Conservation (phyloP, 30 jellyfish, hydroid and myxozoan species). For the Clytia hemisphaerica region DNA sequence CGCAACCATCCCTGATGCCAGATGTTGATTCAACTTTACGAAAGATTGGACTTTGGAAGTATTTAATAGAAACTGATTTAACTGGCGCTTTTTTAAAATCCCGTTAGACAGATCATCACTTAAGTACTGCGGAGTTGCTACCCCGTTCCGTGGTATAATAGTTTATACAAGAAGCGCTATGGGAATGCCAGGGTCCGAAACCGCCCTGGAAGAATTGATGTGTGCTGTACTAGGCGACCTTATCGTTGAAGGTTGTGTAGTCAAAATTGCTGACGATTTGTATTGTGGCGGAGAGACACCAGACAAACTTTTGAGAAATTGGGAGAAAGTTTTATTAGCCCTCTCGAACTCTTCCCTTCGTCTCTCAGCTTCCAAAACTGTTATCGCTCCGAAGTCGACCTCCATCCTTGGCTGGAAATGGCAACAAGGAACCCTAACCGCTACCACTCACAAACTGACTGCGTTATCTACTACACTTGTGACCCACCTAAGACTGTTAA, state of each 20-base stretch:
- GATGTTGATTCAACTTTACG: constrained; percentile 57
- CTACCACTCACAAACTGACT: constrained; percentile 41
- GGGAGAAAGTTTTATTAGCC: constrained; percentile 14
- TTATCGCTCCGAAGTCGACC: constrained; percentile 40
- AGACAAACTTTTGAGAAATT: neutral
- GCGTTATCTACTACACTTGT: constrained; percentile 22
- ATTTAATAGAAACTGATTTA: constrained; percentile 34
- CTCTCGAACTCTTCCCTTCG: neutral
- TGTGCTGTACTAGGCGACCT: constrained; percentile 38
- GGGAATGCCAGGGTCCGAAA: constrained; percentile 71
- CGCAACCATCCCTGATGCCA: constrained; percentile 64
- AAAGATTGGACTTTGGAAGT: constrained; percentile 38
- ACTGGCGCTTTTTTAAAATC: constrained; percentile 47
- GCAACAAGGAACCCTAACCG: constrained; percentile 33
- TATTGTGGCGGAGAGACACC: constrained; percentile 24
- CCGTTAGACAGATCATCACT: constrained; percentile 42
- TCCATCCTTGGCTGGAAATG: constrained; percentile 63
- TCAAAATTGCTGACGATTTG: constrained; percentile 32
- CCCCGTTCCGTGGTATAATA: constrained; percentile 54
- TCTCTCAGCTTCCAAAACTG: constrained; percentile 16
- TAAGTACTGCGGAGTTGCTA: constrained; percentile 58
- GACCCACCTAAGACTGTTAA: neutral
- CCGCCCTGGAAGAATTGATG: constrained; percentile 58
- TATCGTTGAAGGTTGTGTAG: constrained; percentile 29
- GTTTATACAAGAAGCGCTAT: constrained; percentile 47